Evolutionary conservation across 2,113 vertebrate species (phyloP).

Genomic region (Pogona vitticeps): DNA sequence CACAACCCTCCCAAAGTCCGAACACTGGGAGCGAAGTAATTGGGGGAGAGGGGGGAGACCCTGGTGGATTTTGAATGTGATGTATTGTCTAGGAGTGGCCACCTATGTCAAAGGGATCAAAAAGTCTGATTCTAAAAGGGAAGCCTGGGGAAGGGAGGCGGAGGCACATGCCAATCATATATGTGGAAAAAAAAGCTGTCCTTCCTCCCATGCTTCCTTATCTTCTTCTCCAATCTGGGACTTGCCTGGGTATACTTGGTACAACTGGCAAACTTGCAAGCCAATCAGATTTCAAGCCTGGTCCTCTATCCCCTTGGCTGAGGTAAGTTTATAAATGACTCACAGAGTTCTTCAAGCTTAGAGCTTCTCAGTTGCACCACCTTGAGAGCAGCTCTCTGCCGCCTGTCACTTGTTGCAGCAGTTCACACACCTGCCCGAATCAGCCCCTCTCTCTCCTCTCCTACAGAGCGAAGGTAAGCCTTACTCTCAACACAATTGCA

Average conservation of each 20-base stretch:
- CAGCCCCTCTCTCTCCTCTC: constrained; percentile 58
- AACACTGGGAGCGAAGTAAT: background rate
- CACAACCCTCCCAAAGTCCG: background rate
- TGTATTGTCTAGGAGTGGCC: constrained; percentile 73
- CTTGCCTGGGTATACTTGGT: constrained; percentile 76
- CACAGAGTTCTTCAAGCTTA: constrained; percentile 74
- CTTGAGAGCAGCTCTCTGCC: constrained; percentile 67
- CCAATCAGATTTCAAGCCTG: constrained; percentile 81
- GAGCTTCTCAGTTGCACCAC: constrained; percentile 70
- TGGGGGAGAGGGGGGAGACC: constrained; percentile 54
- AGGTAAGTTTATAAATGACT: constrained; percentile 85
- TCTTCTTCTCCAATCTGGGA: constrained; percentile 79
- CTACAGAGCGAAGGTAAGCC: constrained; percentile 64
- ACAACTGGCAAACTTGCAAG: constrained; percentile 74
- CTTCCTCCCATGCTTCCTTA: constrained; percentile 79
- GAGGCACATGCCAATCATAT: constrained; percentile 67
- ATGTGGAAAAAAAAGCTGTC: constrained; percentile 55
- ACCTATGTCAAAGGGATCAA: constrained; percentile 75
- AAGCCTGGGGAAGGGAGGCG: constrained; percentile 50
- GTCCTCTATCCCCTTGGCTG: constrained; percentile 76
- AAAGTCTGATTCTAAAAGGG: constrained; percentile 57
- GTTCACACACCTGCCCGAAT: constrained; percentile 53
- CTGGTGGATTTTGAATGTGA: constrained; percentile 67
- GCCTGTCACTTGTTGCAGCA: constrained; percentile 68
- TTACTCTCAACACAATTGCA: constrained; percentile 64